Percentiles rank a stretch among this genome's conserved stretches.
These are phyloP conservation scores for Cyphotilapia sp. DNA, from an alignment of 2,113 vertebrate genomes.

Conservation along the genomic window DNA sequence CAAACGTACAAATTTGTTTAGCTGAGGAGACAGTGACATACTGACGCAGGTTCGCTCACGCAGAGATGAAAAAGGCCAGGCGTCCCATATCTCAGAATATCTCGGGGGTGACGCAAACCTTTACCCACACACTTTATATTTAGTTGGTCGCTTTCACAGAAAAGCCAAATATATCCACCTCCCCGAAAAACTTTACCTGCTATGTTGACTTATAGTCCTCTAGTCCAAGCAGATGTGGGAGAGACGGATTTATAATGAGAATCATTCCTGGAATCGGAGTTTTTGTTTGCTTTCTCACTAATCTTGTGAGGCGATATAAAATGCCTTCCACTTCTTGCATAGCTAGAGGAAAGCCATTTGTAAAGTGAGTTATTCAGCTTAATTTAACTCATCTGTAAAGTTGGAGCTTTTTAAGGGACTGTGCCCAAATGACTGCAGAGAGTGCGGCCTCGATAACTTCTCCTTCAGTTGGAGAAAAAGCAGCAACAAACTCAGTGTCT, in stretches of 20 bases:
- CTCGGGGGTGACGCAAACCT: constrained; percentile 44
- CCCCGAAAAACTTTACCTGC: constrained; percentile 15
- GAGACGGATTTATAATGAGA: constrained; percentile 26
- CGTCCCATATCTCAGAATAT: constrained; percentile 55
- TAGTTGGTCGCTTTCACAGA: constrained; percentile 23
- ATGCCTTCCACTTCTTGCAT: constrained; percentile 8
- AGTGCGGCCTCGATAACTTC: not conserved
- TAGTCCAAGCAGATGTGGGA: constrained; percentile 37
- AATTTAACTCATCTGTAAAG: not conserved
- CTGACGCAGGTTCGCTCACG: constrained; percentile 44
- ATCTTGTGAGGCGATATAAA: constrained; percentile 26
- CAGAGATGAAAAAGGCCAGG: constrained; percentile 61
- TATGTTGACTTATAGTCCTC: constrained; percentile 38
- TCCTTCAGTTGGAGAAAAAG: not conserved
- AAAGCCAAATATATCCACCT: constrained; percentile 44
- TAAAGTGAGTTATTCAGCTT: constrained; percentile 6
- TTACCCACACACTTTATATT: constrained; percentile 51
- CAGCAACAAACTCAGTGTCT: not conserved
- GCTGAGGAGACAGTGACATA: constrained; percentile 61
- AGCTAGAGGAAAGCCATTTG: not conserved
- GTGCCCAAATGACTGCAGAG: not conserved
- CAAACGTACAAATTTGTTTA: constrained; percentile 67
- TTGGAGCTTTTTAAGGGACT: not conserved
- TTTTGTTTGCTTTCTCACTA: constrained; percentile 47
- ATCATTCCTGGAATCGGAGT: constrained; percentile 33